Evolutionary conservation across 2,113 vertebrate species (phyloP).

Genomic region (Sinosuthora webbiana): DNA sequence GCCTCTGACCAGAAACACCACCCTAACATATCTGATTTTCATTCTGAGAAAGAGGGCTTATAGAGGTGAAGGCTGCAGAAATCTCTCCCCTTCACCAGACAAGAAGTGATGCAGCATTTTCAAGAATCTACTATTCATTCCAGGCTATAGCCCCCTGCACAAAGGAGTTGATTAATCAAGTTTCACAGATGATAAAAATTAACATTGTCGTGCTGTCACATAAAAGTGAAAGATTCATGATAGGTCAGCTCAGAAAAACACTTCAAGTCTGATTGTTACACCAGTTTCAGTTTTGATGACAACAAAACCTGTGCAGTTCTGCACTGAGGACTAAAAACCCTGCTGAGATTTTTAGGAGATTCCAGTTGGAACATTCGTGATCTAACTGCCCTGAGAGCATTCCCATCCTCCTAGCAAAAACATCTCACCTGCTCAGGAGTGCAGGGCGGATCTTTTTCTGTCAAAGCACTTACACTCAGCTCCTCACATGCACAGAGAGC

Average conservation of each 20-base stretch:
- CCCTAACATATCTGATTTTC: background rate
- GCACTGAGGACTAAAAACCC: background rate
- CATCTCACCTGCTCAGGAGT: background rate
- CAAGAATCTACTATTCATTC: background rate
- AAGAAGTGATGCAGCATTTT: conserved; percentile 32
- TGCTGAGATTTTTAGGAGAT: background rate
- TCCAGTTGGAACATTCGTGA: background rate
- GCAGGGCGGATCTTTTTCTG: background rate
- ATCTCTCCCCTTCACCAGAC: background rate
- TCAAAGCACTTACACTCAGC: background rate
- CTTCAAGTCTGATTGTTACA: background rate
- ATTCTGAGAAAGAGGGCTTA: background rate
- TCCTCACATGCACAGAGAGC: background rate
- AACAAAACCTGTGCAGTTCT: background rate
- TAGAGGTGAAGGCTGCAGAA: background rate
- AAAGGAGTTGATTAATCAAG: background rate
- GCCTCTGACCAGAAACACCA: background rate
- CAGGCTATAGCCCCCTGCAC: background rate
- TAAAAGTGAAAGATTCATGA: background rate
- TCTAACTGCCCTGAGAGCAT: background rate
- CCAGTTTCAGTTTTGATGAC: background rate
- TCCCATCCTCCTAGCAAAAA: background rate
- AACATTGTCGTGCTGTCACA: background rate
- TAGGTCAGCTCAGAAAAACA: background rate
- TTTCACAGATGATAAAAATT: background rate